phyloP scores from a whole-genome alignment of 2,888 invertebrate genomes.

The Lottia scabra region DNA sequence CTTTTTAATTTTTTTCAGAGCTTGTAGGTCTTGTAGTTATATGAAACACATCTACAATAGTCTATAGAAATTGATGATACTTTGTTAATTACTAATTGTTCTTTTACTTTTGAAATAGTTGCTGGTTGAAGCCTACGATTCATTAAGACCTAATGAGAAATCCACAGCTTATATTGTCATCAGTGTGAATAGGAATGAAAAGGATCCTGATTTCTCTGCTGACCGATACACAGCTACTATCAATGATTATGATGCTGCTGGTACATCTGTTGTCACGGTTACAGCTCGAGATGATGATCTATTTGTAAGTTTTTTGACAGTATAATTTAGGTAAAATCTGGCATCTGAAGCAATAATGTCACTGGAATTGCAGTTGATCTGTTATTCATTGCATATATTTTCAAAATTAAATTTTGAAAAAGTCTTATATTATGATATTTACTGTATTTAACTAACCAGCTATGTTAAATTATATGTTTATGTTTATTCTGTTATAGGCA shows the following conservation, averaged over 20 bases:
- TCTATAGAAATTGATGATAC: no score
- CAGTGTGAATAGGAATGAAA: constrained; percentile 52
- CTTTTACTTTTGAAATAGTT: constrained; percentile 34
- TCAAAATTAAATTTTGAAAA: no score
- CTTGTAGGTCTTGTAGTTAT: no score
- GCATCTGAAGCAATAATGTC: no score
- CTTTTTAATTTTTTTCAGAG: no score
- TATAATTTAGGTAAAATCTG: no score
- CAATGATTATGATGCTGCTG: constrained; percentile 56
- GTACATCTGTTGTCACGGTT: constrained; percentile 48
- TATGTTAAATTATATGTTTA: background rate
- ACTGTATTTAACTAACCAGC: background rate
- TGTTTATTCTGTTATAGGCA: constrained; percentile 34
- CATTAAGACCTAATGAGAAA: constrained; percentile 41
- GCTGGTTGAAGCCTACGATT: constrained; percentile 54
- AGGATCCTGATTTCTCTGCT: constrained; percentile 46
- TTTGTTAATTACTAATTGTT: background rate
- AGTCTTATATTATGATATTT: background rate
- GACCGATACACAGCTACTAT: constrained; percentile 38
- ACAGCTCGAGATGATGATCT: constrained; percentile 54
- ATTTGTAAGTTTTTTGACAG: constrained; percentile 41
- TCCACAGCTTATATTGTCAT: constrained; percentile 49
- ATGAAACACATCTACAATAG: no score
- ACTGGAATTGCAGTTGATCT: no score
- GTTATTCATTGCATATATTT: no score